phyloP scores from a whole-genome alignment of 2,888 invertebrate genomes.

The Leucoptera coffeella region DNA sequence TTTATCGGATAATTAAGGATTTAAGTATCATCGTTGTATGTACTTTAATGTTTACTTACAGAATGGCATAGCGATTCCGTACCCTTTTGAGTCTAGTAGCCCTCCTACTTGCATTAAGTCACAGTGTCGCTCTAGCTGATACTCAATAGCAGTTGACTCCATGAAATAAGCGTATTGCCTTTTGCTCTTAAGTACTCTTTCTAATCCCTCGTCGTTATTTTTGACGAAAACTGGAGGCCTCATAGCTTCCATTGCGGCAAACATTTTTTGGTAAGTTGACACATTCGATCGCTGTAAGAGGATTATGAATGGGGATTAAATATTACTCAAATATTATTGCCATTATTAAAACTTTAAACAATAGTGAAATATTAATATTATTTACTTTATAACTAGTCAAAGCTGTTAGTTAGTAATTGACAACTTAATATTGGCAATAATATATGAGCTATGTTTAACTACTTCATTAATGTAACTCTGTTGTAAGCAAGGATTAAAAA shows the following conservation, averaged over 20 bases:
- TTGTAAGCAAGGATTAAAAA: too few species aligned
- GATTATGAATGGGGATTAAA: too few species aligned
- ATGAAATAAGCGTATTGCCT: slow-evolving; percentile 88
- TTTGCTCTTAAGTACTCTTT: slow-evolving; percentile 72
- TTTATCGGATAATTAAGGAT: too few species aligned
- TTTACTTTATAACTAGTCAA: too few species aligned
- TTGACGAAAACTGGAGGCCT: slow-evolving; percentile 77
- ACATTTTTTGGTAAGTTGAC: slow-evolving; percentile 86
- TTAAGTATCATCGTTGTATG: not conserved
- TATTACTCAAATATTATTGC: too few species aligned
- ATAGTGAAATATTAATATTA: too few species aligned
- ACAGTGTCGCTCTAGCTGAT: slow-evolving; percentile 80
- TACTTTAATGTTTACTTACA: slow-evolving; percentile 52
- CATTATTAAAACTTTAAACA: too few species aligned
- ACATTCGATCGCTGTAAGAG: slow-evolving; percentile 73
- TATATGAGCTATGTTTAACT: too few species aligned
- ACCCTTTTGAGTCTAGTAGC: slow-evolving; percentile 79
- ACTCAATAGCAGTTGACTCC: slow-evolving; percentile 95
- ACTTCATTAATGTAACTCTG: too few species aligned
- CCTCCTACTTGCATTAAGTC: slow-evolving; percentile 77
- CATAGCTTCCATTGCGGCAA: slow-evolving; percentile 83
- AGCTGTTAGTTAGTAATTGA: too few species aligned
- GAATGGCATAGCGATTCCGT: slow-evolving; percentile 87
- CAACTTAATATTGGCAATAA: too few species aligned
- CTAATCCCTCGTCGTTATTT: slow-evolving; percentile 81